Evolutionary conservation across 2,113 vertebrate genomes (phyloP), one percentile per base, ranked within the genome.

Genomic region (Oriolus oriolus): DNA sequence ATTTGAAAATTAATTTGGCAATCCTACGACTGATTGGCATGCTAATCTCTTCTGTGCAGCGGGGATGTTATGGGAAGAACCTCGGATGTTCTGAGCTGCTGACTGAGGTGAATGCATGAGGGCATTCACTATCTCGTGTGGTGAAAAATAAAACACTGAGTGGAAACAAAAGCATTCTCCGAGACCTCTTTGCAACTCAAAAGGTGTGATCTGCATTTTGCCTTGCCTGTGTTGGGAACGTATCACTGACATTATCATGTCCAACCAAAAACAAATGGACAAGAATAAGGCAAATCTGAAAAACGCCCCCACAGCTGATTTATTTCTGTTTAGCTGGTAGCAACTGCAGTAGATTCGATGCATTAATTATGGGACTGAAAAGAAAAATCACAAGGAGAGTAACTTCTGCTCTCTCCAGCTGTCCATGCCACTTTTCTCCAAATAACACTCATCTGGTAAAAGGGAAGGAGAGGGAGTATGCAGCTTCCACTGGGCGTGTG

Each of bases 1-100:
- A 90, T 81, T 64, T 91, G 77, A 53, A 97, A 93, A 88, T 95
- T 95, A 93, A 93, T 95, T 96, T 92, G 61, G 59, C 76, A 82
- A 76, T 84, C 88, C 91, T 73, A 27, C 0, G 2, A 78, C 73
- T 93, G 95, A 90, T 87, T 79, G 65, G 88, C 79, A 82, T 53
- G 70, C 60, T 93, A 90, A 92, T 91, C 68, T 89, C 76, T 59
- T 52, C 84, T 17, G 41, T 82, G 63, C 61, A 89, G 69, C 0
- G 0, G n/a, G 42, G 53, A 39, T 49, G 41, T 90, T 82, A 68
- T 3, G 66, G 70, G 64, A 92, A 70, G 87, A 87, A 42, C 60
- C 37, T 76, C 33, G 1, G 81, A 78, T 60, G 52, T 94, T 97
- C 80, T 90, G 59, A 95, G 90, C 61, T 19, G 59, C 76, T 89